A percentile compares a stretch with the other conserved stretches of the same genome.
phyloP scores from a whole-genome alignment of 2,888 invertebrate genomes.

The Iselma pallidipennis region DNA sequence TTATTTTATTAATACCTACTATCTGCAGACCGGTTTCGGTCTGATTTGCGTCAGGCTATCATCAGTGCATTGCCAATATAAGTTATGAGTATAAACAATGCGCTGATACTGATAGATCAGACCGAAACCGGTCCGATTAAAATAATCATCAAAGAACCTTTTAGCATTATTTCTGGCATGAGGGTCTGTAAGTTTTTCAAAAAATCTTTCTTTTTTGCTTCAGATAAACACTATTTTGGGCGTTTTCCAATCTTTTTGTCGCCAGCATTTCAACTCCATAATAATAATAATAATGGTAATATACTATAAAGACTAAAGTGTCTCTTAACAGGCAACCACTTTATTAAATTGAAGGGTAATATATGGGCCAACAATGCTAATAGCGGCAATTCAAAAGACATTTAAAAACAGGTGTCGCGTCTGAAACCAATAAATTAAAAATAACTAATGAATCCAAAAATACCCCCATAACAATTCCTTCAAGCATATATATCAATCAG shows the following conservation, averaged over 20 bases:
- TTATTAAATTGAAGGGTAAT: slow-evolving; percentile 12
- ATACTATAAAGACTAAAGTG: neutral
- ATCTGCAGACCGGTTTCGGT: too few relatives aligned
- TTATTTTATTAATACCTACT: too few relatives aligned
- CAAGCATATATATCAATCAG: slow-evolving; percentile 41
- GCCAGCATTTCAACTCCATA: neutral
- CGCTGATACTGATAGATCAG: too few relatives aligned
- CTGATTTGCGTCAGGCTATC: too few relatives aligned
- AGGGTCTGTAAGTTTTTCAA: too few relatives aligned
- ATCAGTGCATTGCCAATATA: too few relatives aligned
- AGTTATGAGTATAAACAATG: too few relatives aligned
- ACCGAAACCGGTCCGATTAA: too few relatives aligned
- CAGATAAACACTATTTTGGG: neutral
- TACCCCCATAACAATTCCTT: slow-evolving; percentile 41
- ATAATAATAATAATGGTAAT: neutral
- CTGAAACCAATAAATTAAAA: slow-evolving; percentile 48
- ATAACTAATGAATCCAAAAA: slow-evolving; percentile 51
- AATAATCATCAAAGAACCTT: too few relatives aligned
- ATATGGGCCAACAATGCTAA: slow-evolving; percentile 1
- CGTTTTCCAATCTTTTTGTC: neutral
- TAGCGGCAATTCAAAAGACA: slow-evolving; percentile 17
- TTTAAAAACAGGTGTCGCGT: slow-evolving; percentile 47
- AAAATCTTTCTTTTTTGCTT: too few relatives aligned
- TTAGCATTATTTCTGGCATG: too few relatives aligned
- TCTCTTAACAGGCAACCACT: slow-evolving; percentile 1